phyloP scores from a whole-genome alignment of 2,888 invertebrate genomes.

The Merodon equestris region DNA sequence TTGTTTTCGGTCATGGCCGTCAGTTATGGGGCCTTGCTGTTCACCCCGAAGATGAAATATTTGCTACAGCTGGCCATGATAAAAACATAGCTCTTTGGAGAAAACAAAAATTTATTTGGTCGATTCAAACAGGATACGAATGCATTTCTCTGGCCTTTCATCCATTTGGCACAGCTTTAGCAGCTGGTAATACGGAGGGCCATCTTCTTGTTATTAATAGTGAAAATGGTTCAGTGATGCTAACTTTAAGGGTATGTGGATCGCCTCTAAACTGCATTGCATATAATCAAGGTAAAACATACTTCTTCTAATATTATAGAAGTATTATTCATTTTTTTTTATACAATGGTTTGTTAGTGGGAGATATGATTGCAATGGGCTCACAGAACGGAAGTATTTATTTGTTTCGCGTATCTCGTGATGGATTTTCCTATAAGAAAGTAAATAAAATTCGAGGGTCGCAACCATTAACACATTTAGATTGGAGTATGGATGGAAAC shows the following conservation, averaged over 20 bases:
- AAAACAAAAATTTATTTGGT: constrained; percentile 92
- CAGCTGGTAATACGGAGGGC: constrained; percentile 94
- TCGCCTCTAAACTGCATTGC: constrained; percentile 92
- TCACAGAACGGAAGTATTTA: constrained; percentile 92
- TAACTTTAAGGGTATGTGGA: constrained; percentile 91
- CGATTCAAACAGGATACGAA: constrained; percentile 92
- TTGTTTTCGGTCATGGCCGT: constrained; percentile 92
- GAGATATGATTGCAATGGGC: constrained; percentile 92
- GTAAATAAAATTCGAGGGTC: constrained; percentile 92
- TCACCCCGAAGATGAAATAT: constrained; percentile 94
- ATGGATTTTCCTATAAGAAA: constrained; percentile 94
- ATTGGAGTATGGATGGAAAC: constrained; percentile 94
- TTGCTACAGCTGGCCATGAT: constrained; percentile 95
- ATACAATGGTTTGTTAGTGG: constrained; percentile 81
- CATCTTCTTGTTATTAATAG: constrained; percentile 92
- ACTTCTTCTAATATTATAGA: background rate
- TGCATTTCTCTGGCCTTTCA: constrained; percentile 93
- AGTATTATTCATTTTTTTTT: background rate
- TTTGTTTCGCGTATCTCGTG: constrained; percentile 90
- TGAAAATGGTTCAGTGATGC: constrained; percentile 90
- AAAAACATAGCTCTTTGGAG: constrained; percentile 95
- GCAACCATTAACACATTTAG: constrained; percentile 90
- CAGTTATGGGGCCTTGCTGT: constrained; percentile 93
- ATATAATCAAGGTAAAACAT: constrained; percentile 88
- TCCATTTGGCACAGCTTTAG: constrained; percentile 91